Base-by-base conservation (phyloP, 30 jellyfish, hydroid and myxozoan genomes). In the Pelagia noctiluca region DNA sequence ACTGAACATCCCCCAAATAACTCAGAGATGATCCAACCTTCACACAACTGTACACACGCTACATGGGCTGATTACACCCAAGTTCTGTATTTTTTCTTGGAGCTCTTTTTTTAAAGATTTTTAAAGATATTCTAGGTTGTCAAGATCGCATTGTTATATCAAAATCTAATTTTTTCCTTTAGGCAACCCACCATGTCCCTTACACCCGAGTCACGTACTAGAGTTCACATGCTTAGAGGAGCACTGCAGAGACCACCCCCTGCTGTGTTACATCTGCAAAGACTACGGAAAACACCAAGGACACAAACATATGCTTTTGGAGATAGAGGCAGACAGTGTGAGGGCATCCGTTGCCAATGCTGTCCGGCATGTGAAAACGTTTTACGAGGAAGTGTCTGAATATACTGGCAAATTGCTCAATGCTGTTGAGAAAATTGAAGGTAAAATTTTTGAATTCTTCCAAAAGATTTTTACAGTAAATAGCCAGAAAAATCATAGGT, bases 181-280 rank as follows among this genome's bases (percentile, higher is more conserved):
- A 79, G 89, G 89, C 2, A 79, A 71, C 36, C 98, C 98, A n/a
- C 96, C 97, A 0, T 94, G 99, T 62, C 90, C 90, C 19, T 88
- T 82, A n/a, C 99, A 94, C 50, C 89, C 66, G 54, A 88, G 91
- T 78, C 99, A 94, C 78, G 95, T 83, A 11, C 35, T 94, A 33
- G 99, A 94, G 83, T 94, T 94, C 81, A 94, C 97, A 35, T 94
- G 99, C 64, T 78, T 94, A 35, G 99, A 94, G 79, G 99, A 94
- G 46, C 42, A 33, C 23, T 94, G 99, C 76, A 74, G 86, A 34
- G 95, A 88, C 10, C 60, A 72, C 63, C 96, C 99, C 8, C 83
- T 94, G 78, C 76, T 94, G 96, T 94, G 99, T 53, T 94, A 94
- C 85, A 87, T 88, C 46, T 94, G 99, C 75, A 94, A 94, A 74